Percentiles rank a stretch among this genome's conserved stretches.
Evolutionary conservation across 2,888 invertebrate species (phyloP).

Genomic region (Yponomeuta malinellus): DNA sequence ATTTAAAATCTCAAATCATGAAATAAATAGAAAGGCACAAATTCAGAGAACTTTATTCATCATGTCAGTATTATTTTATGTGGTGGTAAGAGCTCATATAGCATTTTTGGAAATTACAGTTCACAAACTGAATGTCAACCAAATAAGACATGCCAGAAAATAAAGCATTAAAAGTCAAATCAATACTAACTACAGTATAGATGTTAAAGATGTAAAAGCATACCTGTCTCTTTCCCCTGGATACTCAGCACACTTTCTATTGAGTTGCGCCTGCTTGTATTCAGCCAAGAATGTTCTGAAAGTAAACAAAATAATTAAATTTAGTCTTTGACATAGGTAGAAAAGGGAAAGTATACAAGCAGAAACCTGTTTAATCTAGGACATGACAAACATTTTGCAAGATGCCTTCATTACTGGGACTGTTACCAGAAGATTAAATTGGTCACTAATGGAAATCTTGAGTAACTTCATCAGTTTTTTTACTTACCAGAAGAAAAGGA

Average conservation of each 20-base stretch:
- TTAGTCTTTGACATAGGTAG: neutral
- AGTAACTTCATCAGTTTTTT: too few relatives aligned
- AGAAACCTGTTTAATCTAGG: too few relatives aligned
- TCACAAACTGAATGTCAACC: neutral
- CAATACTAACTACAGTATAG: constrained; percentile 10
- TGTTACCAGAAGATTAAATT: too few relatives aligned
- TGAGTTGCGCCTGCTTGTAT: constrained; percentile 49
- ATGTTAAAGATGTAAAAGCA: constrained; percentile 22
- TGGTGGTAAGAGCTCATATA: neutral
- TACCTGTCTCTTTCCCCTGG: constrained; percentile 81
- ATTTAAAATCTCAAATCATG: too few relatives aligned
- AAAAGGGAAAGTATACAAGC: too few relatives aligned
- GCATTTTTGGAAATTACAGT: neutral
- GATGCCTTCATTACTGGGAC: too few relatives aligned
- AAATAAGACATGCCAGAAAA: neutral
- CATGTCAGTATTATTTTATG: too few relatives aligned
- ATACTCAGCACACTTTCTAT: constrained; percentile 78
- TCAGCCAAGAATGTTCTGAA: constrained; percentile 22
- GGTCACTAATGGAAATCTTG: too few relatives aligned
- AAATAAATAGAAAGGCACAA: too few relatives aligned
- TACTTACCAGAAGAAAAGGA: constrained; percentile 26
- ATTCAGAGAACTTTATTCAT: too few relatives aligned
- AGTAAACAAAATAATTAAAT: constrained; percentile 11
- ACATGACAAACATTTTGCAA: too few relatives aligned
- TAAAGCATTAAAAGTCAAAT: constrained; percentile 14